Conservation (phyloP, 2,113 vertebrate species). For the Glaucidium brasilianum region DNA sequence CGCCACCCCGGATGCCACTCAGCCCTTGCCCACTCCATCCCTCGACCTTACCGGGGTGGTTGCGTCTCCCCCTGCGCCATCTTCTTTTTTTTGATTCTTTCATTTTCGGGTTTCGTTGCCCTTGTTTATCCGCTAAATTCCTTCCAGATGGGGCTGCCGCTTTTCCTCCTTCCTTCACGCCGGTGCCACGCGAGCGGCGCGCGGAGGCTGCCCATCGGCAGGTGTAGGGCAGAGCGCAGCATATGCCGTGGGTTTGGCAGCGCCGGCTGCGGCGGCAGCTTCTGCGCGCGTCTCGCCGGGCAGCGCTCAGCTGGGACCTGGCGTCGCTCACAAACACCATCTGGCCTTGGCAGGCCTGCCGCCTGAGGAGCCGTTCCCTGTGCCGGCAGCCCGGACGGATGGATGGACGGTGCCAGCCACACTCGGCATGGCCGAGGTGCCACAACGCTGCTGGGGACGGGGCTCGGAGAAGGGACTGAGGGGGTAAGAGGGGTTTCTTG, state of each 20-base stretch:
- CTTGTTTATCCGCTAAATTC: constrained; percentile 61
- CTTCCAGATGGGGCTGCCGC: constrained; percentile 74
- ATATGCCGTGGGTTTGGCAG: constrained; percentile 81
- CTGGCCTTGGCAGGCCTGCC: constrained; percentile 79
- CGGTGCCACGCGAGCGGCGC: constrained; percentile 63
- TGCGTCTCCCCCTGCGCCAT: accelerated
- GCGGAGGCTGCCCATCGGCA: constrained; percentile 76
- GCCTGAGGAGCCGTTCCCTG: constrained; percentile 10
- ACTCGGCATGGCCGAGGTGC: neutral
- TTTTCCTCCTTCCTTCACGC: constrained; percentile 58
- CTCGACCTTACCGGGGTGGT: accelerated
- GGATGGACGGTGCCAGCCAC: neutral
- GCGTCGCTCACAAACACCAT: constrained; percentile 84
- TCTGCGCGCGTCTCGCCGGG: constrained; percentile 76
- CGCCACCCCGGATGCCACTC: neutral
- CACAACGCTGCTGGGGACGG: neutral
- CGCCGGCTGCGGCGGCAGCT: constrained; percentile 71
- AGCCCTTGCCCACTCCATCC: accelerated
- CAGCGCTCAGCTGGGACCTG: constrained; percentile 82
- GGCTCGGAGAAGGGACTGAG: neutral
- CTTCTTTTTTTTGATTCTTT: neutral
- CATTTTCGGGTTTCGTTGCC: accelerated
- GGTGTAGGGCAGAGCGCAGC: constrained; percentile 83
- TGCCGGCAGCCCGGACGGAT: neutral
- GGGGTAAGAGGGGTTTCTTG: neutral